Evolutionary conservation across 2,888 invertebrate genomes (phyloP), one percentile per base, ranked within the genome.

Genomic region (Hoplodrina blanda): DNA sequence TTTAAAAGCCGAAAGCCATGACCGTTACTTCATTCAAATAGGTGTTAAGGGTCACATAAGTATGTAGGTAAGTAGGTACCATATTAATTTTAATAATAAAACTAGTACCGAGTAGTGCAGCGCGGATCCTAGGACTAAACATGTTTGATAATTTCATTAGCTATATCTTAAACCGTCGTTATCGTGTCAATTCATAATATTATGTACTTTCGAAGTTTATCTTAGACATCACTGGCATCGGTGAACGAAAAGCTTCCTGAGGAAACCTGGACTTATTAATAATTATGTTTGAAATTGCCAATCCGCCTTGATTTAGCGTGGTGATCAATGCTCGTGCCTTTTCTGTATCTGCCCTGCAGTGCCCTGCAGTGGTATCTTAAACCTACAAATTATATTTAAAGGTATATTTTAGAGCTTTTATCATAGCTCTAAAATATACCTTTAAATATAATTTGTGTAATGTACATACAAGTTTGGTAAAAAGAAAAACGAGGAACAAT

Each of bases 401-500:
- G 0, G 17, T 4, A 13, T 44, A 13, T 2, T 33, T 44, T 17
- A 4, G 10, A 6, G 19, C 4, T 44, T n/a, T n/a, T n/a, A n/a
- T n/a, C n/a, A n/a, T n/a, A n/a, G n/a, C n/a, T n/a, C n/a, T n/a
- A n/a, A n/a, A n/a, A n/a, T n/a, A n/a, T n/a, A n/a, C n/a, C n/a
- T n/a, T n/a, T n/a, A n/a, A n/a, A n/a, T n/a, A n/a, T n/a, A n/a
- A n/a, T n/a, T n/a, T n/a, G n/a, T n/a, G n/a, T n/a, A n/a, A n/a
- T n/a, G 41, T 55, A 17, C 25, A 49, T 11, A 15, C n/a, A 54
- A 44, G 13, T 54, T 17, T 55, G 37, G 15, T 41, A 20, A 33
- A n/a, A 50, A 13, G 5, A 55, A 72, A 62, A 55, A 62, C 59
- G 15, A 46, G 20, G 15, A 37, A 69, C 52, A 57, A 41, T 15